Evolutionary conservation across 2,888 invertebrate species (phyloP).

Genomic region (Epinotia bilunana): DNA sequence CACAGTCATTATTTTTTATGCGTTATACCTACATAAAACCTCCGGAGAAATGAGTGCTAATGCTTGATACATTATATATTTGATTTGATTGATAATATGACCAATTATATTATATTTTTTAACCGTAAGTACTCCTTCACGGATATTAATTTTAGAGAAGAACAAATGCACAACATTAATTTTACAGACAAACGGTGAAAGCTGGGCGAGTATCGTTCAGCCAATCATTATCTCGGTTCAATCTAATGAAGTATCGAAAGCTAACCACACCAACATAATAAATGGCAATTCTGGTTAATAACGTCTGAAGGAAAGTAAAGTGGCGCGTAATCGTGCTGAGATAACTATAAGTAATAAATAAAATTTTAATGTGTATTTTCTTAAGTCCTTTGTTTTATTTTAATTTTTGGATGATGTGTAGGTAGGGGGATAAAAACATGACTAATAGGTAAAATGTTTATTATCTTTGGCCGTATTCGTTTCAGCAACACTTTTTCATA

Average conservation of each 20-base stretch:
- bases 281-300: constrained; percentile 48
- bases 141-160: constrained; percentile 13
- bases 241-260: constrained; percentile 51
- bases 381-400: not conserved
- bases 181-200: constrained; percentile 42
- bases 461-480: constrained; percentile 45
- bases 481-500: constrained; percentile 28
- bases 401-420: not conserved
- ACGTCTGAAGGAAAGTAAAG: constrained; percentile 40
- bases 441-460: constrained; percentile 18
- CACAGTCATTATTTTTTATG: too few relatives aligned
- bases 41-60: too few relatives aligned
- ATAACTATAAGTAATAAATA: constrained; percentile 21
- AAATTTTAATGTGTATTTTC: not conserved
- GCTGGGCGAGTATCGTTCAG: constrained; percentile 24
- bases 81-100: too few relatives aligned
- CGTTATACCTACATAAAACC: too few relatives aligned
- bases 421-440: not conserved
- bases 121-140: not conserved
- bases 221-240: constrained; percentile 37
- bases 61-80: too few relatives aligned
- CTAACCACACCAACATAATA: constrained; percentile 51
- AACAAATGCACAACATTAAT: constrained; percentile 14
- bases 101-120: too few relatives aligned
- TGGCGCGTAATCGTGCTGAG: constrained; percentile 30